phyloP scores from a whole-genome alignment of 2,797 vertebrate genomes.

The Benthosema pterotum region DNA sequence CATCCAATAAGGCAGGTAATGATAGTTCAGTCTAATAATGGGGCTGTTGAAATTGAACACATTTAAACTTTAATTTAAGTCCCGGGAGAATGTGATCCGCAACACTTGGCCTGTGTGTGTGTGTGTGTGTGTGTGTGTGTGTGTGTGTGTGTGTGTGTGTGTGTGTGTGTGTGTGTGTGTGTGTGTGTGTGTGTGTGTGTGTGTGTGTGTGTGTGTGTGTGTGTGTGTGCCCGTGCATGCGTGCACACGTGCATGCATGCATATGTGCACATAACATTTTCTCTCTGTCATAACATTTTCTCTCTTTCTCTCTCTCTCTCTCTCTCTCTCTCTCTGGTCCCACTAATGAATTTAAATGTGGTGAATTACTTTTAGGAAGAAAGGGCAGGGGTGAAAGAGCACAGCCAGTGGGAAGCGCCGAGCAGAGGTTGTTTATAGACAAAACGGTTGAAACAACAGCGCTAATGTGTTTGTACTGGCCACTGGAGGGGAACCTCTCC shows the following conservation, averaged over 20 bases:
- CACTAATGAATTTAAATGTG: conserved; percentile 65
- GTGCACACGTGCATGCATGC: background rate
- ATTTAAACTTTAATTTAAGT: conserved; percentile 79
- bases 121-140: conserved; percentile 19
- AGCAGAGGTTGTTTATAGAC: conserved; percentile 19
- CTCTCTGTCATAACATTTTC: conserved; percentile 2
- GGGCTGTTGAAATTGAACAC: conserved; percentile 72
- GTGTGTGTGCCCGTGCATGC: background rate
- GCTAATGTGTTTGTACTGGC: conserved; percentile 42
- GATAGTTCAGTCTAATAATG: conserved; percentile 75
- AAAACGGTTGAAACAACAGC: conserved; percentile 43
- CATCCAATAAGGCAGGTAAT: conserved; percentile 76
- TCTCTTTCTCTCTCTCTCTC: background rate
- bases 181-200: conserved; percentile 26
- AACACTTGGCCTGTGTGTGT: conserved; percentile 41
- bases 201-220: conserved; percentile 11
- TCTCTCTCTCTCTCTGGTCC: conserved; percentile 12
- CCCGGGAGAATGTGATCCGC: conserved; percentile 70
- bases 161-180: conserved; percentile 14
- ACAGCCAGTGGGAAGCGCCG: conserved; percentile 36
- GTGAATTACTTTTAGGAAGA: conserved; percentile 42
- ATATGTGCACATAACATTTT: background rate
- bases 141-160: background rate
- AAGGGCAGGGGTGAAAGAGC: conserved; percentile 45
- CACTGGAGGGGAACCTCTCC: conserved; percentile 32